A percentile compares a stretch with the other conserved stretches of the same genome.
phyloP scores from a whole-genome alignment of 2,888 invertebrate genomes.

The Drosophila borborema region DNA sequence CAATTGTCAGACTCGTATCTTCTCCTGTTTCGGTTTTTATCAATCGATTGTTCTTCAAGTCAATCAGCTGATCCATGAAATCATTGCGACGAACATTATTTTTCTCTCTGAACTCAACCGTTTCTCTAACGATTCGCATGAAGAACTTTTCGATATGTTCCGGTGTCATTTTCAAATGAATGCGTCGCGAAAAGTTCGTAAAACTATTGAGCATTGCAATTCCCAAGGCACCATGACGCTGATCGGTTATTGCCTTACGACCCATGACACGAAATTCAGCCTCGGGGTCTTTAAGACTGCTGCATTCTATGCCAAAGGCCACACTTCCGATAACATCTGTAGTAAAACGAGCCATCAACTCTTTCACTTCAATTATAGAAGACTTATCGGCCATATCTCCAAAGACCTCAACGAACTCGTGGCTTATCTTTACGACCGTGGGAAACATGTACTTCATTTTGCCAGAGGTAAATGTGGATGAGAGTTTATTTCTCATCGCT shows the following conservation, averaged over 20 bases:
- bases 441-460: slow-evolving; percentile 86
- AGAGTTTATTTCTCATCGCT: slow-evolving; percentile 84
- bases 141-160: slow-evolving; percentile 79
- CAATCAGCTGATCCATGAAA: slow-evolving; percentile 86
- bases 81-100: slow-evolving; percentile 84
- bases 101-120: slow-evolving; percentile 82
- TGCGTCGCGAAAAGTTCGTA: slow-evolving; percentile 56
- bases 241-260: slow-evolving; percentile 46
- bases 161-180: slow-evolving; percentile 62
- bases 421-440: slow-evolving; percentile 68
- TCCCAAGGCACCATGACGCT: slow-evolving; percentile 36
- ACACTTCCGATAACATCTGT: slow-evolving; percentile 86
- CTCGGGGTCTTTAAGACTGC: slow-evolving; percentile 83
- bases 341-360: slow-evolving; percentile 84
- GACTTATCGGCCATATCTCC: slow-evolving; percentile 39
- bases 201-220: slow-evolving; percentile 52
- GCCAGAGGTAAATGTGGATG: slow-evolving; percentile 86
- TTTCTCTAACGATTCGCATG: slow-evolving; percentile 80
- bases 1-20: slow-evolving; percentile 71
- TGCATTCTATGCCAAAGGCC: slow-evolving; percentile 86
- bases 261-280: slow-evolving; percentile 83
- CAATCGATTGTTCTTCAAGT: slow-evolving; percentile 73
- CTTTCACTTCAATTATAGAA: slow-evolving; percentile 72
- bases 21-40: slow-evolving; percentile 36
- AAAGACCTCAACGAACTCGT: slow-evolving; percentile 67